Conservation (phyloP, 2,797 vertebrate genomes). For the Smutsia gigantea region DNA sequence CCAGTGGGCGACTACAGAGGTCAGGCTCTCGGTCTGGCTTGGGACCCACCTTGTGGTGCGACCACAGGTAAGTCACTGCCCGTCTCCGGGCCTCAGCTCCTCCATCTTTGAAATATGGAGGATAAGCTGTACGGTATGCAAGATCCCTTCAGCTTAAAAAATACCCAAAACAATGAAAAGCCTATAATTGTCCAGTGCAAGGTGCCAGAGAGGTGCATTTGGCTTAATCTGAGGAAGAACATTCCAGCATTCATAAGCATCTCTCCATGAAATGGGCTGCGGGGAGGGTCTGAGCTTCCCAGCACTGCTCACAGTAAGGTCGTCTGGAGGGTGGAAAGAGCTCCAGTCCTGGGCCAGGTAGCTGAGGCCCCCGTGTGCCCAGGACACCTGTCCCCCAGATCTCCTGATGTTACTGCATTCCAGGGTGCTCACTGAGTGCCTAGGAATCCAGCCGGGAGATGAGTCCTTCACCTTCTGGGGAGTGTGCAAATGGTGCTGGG, state of each 20-base stretch:
- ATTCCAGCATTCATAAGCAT: fast-evolving
- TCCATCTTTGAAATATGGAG: neutral
- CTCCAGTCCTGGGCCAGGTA: neutral
- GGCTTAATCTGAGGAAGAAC: neutral
- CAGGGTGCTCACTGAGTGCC: neutral
- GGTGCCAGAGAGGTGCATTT: neutral
- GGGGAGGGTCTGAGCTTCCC: no score
- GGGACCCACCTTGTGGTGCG: neutral
- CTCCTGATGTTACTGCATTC: neutral
- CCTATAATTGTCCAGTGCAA: fast-evolving
- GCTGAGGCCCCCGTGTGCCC: neutral
- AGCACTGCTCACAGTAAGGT: fast-evolving
- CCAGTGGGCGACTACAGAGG: neutral
- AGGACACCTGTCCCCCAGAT: neutral
- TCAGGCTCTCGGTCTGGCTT: fast-evolving
- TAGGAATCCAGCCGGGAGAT: neutral
- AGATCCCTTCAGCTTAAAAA: neutral
- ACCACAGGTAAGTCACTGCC: neutral
- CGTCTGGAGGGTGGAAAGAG: neutral
- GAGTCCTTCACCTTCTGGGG: neutral
- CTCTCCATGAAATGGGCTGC: neutral
- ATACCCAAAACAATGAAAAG: neutral
- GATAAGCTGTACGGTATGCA: neutral
- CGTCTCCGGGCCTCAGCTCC: neutral
- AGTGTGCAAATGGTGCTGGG: neutral